Base-by-base conservation (phyloP, 2,113 vertebrate species). In the Bujurquina vittata region DNA sequence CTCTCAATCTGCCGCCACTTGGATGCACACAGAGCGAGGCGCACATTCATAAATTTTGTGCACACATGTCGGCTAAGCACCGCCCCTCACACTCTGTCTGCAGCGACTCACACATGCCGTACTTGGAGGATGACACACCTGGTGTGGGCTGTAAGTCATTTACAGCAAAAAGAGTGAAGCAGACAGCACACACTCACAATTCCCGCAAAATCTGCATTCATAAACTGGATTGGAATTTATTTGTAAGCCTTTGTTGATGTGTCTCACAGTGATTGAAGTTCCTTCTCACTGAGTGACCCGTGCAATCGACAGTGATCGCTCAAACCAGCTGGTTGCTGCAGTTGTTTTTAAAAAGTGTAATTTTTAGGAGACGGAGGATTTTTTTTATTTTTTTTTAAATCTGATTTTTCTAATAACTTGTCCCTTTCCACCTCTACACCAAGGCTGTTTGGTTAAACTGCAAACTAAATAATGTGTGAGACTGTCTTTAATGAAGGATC, bases 91-190 rank as follows among this genome's bases (percentile, higher is more conserved):
- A 80, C 60, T 37, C 59, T 40, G n/a, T 37, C 22, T 63, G 15
- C 60, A 54, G 67, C 18, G 18, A 72, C 67, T 72, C 46, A 78
- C 76, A 61, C 22, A 43, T 77, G 26, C 63, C 62, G 81, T 57
- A 81, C 72, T 58, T 79, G 60, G 82, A 89, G 77, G 81, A 82
- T 67, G 89, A 90, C 79, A 80, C 81, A 82, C 74, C 85, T 87
- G 86, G 85, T 75, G 80, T 56, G 82, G 72, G 83, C 69, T 52
- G 65, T 73, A 83, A 76, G 84, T 86, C 85, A 83, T 49, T 86
- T 59, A 65, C 12, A 75, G 65, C 43, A 49, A 69, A 69, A 40
- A 49, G 43, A 17, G 11, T 23, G 46, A 20, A 54, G 46, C 67
- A 72, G 6, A 72, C 18, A 33, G 26, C 49, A 75, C 58, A 74